Conservation (phyloP, 2,113 vertebrate genomes). For the Panurus biarmicus region DNA sequence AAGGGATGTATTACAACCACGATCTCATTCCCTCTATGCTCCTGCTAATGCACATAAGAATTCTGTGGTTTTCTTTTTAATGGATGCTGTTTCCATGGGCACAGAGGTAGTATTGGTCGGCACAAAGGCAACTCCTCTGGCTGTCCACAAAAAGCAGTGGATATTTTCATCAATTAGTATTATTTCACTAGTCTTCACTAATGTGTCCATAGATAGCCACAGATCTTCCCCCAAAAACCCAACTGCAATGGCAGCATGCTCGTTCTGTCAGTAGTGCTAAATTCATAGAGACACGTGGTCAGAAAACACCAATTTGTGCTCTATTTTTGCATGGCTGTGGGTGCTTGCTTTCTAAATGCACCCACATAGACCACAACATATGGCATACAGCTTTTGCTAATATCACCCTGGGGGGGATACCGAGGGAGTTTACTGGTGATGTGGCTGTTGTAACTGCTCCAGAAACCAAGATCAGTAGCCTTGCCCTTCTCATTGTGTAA, state of each 20-base stretch:
- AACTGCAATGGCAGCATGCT: neutral
- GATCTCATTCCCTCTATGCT: neutral
- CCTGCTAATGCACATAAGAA: neutral
- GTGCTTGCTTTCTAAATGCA: neutral
- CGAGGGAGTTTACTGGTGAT: neutral
- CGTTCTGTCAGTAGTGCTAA: neutral
- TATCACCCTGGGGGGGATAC: neutral
- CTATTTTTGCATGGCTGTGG: neutral
- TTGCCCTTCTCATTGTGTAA: neutral
- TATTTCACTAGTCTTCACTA: neutral
- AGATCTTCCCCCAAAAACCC: neutral
- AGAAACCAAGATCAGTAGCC: neutral
- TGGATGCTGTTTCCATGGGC: constrained; percentile 48
- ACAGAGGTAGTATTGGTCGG: neutral
- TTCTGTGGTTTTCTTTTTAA: neutral
- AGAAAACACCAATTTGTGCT: neutral
- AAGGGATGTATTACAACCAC: neutral
- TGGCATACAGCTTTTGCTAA: neutral
- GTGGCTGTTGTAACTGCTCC: neutral
- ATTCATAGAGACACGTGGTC: neutral
- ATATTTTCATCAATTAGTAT: neutral
- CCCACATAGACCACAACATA: neutral
- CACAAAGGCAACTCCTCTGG: neutral
- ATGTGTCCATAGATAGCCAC: neutral
- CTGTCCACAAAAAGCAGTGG: neutral